Percentiles rank a stretch among this genome's conserved stretches.
Conservation (phyloP, 2,888 invertebrate species). For the Caenorhabditis sp. region DNA sequence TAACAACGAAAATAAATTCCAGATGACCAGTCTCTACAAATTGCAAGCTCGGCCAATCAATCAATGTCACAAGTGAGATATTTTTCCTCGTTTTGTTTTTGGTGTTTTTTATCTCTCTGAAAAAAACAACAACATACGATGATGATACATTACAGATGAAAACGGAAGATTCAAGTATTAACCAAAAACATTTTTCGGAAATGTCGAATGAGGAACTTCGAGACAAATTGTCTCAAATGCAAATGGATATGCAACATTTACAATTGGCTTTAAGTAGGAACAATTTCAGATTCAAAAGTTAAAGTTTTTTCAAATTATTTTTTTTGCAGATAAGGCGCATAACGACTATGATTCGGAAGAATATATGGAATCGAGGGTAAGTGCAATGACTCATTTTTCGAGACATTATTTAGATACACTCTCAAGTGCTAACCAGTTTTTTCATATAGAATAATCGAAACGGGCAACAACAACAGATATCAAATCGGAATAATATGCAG, state of each 20-base stretch:
- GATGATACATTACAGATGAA: too few relatives aligned
- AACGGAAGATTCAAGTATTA: not conserved
- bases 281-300: too few relatives aligned
- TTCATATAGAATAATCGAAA: not conserved
- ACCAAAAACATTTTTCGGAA: conserved; percentile 20
- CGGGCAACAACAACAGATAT: not conserved
- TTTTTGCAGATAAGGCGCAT: not conserved
- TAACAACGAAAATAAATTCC: not conserved
- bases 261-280: conserved; percentile 27
- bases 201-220: conserved; percentile 44
- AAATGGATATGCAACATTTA: conserved; percentile 42
- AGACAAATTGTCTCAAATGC: conserved; percentile 28
- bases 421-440: too few relatives aligned
- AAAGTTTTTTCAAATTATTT: not conserved
- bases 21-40: not conserved
- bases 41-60: not conserved
- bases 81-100: too few relatives aligned
- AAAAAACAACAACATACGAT: not conserved
- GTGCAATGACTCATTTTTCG: not conserved
- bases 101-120: not conserved
- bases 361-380: not conserved
- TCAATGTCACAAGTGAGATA: conserved; percentile 2
- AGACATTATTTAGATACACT: too few relatives aligned
- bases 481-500: not conserved
- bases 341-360: not conserved